Evolutionary conservation across 2,888 invertebrate species (phyloP), one percentile per base, ranked within the genome.

Genomic region (Cantharis lateralis): DNA sequence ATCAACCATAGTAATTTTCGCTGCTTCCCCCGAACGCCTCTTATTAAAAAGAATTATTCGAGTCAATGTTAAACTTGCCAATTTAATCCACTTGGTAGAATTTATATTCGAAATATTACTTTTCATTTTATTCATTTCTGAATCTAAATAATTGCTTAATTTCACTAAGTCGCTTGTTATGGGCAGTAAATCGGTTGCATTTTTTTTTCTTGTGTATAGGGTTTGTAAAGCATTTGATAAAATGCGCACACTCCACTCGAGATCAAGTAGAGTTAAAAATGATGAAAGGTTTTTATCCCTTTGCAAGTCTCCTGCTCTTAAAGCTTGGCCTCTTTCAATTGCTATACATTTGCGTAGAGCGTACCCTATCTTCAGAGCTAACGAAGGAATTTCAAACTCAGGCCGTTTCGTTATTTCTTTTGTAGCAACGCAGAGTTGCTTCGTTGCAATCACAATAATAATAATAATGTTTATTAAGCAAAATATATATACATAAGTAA

Each of bases 21-120:
- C 71, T 13, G 80, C 75, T 75, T 81, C 82, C 10, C 79, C 79
- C n/a, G 76, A 75, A 15, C 79, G 24, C 32, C 74, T 72, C 78
- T 82, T 82, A 70, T 81, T 82, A 66, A 81, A 81, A 63, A 82
- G n/a, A 62, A 81, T 80, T 15, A 81, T 79, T 63, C 75, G 15
- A 5, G 13, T 73, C 63, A 73, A 63, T 3, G 28, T 75, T 70
- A 66, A 16, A 20, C 24, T 16, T 15, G 68, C 48, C 4, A 68
- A 26, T 16, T 72, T 69, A 4, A 5, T 71, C 18, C 18, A 24
- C 3, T 26, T 68, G 9, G 15, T n/a, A 26, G 18, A 20, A 26
- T 9, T 15, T 28, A 75, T 70, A 20, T 70, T 63, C 2, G 11
- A 28, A 28, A 11, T 11, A 28, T 11, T 32, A 64, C 68, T 15